Evolutionary conservation across 2,888 invertebrate genomes (phyloP).

Genomic region (Lissonota sp.): DNA sequence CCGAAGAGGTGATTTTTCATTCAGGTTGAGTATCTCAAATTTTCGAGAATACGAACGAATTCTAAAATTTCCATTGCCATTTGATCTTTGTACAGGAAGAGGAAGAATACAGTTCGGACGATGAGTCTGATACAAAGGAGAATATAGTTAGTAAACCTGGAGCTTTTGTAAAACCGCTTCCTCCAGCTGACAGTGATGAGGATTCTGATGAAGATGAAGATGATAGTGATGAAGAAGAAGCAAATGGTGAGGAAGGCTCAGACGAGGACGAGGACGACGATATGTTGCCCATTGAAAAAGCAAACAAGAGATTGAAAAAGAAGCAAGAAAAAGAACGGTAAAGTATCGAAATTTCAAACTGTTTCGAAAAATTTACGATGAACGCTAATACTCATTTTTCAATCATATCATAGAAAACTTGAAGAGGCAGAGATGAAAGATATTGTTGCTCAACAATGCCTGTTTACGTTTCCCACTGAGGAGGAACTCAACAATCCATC

Average conservation of each 20-base stretch:
- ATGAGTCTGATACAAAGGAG: constrained; percentile 76
- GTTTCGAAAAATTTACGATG: neutral
- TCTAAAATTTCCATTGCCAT: neutral
- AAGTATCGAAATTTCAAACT: constrained; percentile 56
- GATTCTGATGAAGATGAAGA: constrained; percentile 79
- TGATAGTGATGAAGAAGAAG: constrained; percentile 79
- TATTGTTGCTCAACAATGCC: constrained; percentile 90
- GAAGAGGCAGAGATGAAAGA: constrained; percentile 93
- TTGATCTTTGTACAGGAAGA: constrained; percentile 38
- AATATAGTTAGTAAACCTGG: constrained; percentile 72
- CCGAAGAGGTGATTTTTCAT: constrained; percentile 48
- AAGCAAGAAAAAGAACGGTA: constrained; percentile 88
- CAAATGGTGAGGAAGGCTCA: constrained; percentile 71
- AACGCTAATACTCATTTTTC: neutral
- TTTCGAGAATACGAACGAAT: neutral
- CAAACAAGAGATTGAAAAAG: constrained; percentile 90
- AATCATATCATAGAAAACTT: constrained; percentile 84
- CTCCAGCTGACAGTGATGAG: constrained; percentile 39
- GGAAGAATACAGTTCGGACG: constrained; percentile 57
- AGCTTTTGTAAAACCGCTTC: constrained; percentile 59
- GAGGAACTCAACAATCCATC: constrained; percentile 89
- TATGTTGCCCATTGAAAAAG: constrained; percentile 94
- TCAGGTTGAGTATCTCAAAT: neutral
- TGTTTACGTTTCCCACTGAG: constrained; percentile 91
- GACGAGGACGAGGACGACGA: constrained; percentile 86